Evolutionary conservation across 2,888 invertebrate species (phyloP), one percentile per base, ranked within the genome.

Genomic region (Harpagoxenus sublaevis): DNA sequence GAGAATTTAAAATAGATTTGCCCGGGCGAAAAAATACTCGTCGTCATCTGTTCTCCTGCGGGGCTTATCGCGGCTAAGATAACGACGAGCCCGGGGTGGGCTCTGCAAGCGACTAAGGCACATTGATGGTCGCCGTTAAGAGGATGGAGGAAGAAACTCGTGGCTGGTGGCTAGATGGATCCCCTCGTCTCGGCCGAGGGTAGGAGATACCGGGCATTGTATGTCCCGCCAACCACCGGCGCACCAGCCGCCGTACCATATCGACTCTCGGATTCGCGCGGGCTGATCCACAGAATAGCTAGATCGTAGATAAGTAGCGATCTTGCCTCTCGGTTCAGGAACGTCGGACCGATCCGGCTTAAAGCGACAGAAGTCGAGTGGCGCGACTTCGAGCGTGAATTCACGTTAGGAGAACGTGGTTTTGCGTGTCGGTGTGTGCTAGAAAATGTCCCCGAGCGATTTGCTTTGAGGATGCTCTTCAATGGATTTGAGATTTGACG

Each of bases 1-100:
- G 88, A 89, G 89, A 92, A 94, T 94, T 94, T 92, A 92, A 93
- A 94, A 94, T 92, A 93, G 92, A 93, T 93, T 92, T 92, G 88
- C 88, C 82, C 45, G 83, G 51, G 82, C 87, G 84, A 88, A 89
- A 90, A 88, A 73, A 81, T 81, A 86, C 87, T 88, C 86, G 77
- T 83, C 85, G 89, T 87, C 88, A 83, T 87, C 85, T 65, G 57
- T 77, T 79, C 79, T 86, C 79, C 73, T 84, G 10, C 63, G 75
- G 84, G 87, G 90, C 93, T 93, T 93, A 93, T 93, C 93, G 85
- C 82, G 75, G 66, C 57, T 68, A 66, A 73, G 71, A 79, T 63
- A 57, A 63, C 57, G 28, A 63, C 10, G 63, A 60, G 53, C n/a
- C 62, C 82, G 78, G 83, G 82, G 77, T 68, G 84, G 39, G 57